Percentiles rank a stretch among this genome's conserved stretches.
These are phyloP conservation scores for Urocynchramus pylzowi DNA, from an alignment of 2,113 vertebrate genomes.

Conservation along the genomic window DNA sequence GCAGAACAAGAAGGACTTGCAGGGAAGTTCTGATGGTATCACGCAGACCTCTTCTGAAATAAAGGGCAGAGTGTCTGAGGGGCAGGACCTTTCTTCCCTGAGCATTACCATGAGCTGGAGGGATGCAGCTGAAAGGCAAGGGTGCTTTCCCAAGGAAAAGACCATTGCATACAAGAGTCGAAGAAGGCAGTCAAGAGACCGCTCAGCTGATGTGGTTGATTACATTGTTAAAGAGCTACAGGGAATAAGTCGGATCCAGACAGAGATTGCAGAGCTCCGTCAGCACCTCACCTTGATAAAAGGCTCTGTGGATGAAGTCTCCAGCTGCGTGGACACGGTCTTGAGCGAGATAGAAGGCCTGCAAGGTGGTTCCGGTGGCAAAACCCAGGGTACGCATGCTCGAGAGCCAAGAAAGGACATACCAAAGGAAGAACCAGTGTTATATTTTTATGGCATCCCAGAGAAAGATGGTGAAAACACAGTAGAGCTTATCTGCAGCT, in stretches of 20 bases:
- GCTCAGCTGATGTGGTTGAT: slow-evolving; percentile 81
- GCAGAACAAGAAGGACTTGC: slow-evolving; percentile 27
- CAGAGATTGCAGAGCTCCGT: slow-evolving; percentile 91
- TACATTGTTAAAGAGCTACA: slow-evolving; percentile 92
- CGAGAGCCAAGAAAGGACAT: slow-evolving; percentile 19
- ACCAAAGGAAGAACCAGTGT: slow-evolving; percentile 61
- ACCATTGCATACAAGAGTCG: neutral
- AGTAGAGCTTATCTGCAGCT: slow-evolving; percentile 69
- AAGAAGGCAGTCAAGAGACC: slow-evolving; percentile 46
- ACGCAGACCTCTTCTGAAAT: neutral
- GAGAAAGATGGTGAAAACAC: slow-evolving; percentile 78
- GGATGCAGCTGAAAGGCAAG: slow-evolving; percentile 57
- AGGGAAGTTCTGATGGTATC: neutral
- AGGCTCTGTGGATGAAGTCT: slow-evolving; percentile 95
- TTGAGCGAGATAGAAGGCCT: slow-evolving; percentile 91
- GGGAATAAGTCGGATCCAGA: slow-evolving; percentile 95
- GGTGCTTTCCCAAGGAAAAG: slow-evolving; percentile 18
- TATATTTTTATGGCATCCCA: slow-evolving; percentile 79
- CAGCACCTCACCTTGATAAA: slow-evolving; percentile 89
- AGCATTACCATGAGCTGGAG: slow-evolving; percentile 63
- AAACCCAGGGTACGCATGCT: neutral
- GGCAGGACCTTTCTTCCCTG: slow-evolving; percentile 55
- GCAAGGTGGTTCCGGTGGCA: slow-evolving; percentile 69
- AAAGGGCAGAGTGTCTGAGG: slow-evolving; percentile 14
- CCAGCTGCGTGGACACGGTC: slow-evolving; percentile 91